Base-by-base conservation (phyloP, 2,797 vertebrate species). In the Myioborus miniatus region DNA sequence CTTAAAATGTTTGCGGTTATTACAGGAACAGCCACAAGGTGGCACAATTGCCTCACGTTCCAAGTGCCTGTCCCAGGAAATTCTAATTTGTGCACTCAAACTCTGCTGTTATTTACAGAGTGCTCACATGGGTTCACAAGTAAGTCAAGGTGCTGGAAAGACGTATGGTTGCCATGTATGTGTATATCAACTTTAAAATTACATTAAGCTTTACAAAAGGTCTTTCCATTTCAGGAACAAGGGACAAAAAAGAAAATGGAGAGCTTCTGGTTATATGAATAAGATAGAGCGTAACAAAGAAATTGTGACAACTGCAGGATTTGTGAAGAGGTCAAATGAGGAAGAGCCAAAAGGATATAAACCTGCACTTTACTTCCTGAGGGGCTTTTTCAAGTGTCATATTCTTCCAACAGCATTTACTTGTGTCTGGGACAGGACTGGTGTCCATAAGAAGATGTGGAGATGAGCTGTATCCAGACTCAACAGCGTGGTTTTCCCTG, bases 141-240 rank as follows among this genome's bases (percentile, higher is more conserved):
- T 21, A 58, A 32, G 37, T 44, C 26, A 47, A 47, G 8, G 26
- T 64, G 15, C 32, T 56, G 32, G 11, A 34, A 71, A 75, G 27
- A 41, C 2, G 1, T 39, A 11, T 27, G 19, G 22, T 24, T 78
- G 11, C 12, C 14, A 8, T 39, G 15, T 9, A 4, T 0, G 0
- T 30, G 46, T 18, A 6, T 39, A 13, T 19, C 8, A 53, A 17
- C 15, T 7, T 67, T 24, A 32, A 59, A 62, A 20, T 52, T 36
- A 36, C 39, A 11, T 37, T 39, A 24, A 71, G 9, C 5, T 81
- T 81, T 47, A 11, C 4, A 24, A 44, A 63, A 9, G 6, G 6
- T 29, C 6, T 41, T 67, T 43, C 26, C 11, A 27, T 12, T 24
- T 7, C 11, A 46, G 29, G 24, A 52, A 13, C 5, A 18, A 37